Evolutionary conservation across 1,140 invertebrate genomes (phyloP).

Genomic region (Palaemon carinicauda): DNA sequence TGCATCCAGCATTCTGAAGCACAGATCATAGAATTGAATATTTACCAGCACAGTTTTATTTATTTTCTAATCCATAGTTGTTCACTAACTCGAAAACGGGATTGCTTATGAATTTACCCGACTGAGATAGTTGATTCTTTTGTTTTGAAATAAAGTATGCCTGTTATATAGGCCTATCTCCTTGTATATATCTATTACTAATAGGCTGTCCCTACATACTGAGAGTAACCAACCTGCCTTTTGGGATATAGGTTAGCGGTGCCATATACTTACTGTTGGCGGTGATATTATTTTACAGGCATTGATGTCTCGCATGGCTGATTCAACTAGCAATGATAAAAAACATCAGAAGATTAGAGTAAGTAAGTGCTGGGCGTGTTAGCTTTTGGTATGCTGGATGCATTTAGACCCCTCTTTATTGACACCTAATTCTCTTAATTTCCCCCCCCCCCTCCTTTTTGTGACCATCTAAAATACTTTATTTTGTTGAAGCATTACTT

Average conservation of each 20-base stretch:
- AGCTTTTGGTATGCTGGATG: conserved; percentile 45
- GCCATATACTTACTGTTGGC: conserved; percentile 32
- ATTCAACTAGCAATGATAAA: conserved; percentile 79
- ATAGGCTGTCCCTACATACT: too few species aligned
- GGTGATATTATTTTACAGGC: conserved; percentile 74
- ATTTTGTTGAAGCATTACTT: background rate
- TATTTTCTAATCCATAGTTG: background rate
- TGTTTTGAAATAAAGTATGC: too few species aligned
- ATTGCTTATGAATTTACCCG: too few species aligned
- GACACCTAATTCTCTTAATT: background rate
- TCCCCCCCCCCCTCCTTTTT: background rate
- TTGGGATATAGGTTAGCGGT: too few species aligned
- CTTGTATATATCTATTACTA: too few species aligned
- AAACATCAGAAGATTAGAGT: conserved; percentile 89
- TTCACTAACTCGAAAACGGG: too few species aligned
- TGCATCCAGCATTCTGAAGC: conserved; percentile 26
- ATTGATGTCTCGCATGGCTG: conserved; percentile 86
- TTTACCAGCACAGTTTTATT: background rate
- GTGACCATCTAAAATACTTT: background rate
- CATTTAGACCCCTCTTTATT: conserved; percentile 22
- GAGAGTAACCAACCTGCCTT: too few species aligned
- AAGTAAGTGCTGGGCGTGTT: conserved; percentile 69
- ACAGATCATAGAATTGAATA: background rate
- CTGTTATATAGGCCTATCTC: too few species aligned
- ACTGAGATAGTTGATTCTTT: too few species aligned